Evolutionary conservation across 2,113 vertebrate genomes (phyloP), one percentile per base, ranked within the genome.

Genomic region (Heterochromis multidens): DNA sequence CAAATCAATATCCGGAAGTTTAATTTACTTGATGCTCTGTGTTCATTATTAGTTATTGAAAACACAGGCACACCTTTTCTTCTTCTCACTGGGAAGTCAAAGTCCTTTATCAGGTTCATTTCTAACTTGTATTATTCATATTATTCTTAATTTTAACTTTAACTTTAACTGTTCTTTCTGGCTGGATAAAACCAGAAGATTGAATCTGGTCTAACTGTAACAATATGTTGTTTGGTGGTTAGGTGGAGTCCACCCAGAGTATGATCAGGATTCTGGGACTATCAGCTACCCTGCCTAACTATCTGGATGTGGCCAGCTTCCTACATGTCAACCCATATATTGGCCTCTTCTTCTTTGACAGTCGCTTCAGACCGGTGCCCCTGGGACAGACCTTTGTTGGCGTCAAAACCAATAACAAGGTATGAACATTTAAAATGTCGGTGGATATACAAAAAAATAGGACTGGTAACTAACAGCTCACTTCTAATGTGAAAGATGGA

Each of bases 181-280:
- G 7, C 59, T 54, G 9, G 2, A 52, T 37, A 1, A 11, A 46
- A 43, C 23, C 9, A n/a, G 1, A 3, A 63, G 11, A n/a, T 1
- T 11, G 1, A 58, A 12, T 40, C 16, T 5, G n/a, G 1, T 79
- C 4, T 85, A 31, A 59, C 17, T 67, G 1, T 59, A 17, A 54
- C 54, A 5, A 27, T 33, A 29, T 85, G 58, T 56, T 67, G 58
- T 56, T 80, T 79, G 63, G 70, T 62, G 29, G 63, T 62, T 81
- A 99, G 99, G 99, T 99, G 95, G 99, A 99, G 93, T 98, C 98
- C 31, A 99, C 98, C 4, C 99, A 99, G 92, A 99, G 98, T 81
- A 99, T 99, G 99, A 99, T 99, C 87, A 94, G 99, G 62, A 99
- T 99, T 91, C 96, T 99, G 88, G 99, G 99, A 6, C 97, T 99